phyloP scores from a whole-genome alignment of 2,113 vertebrate species.

The Oryctolagus cuniculus region DNA sequence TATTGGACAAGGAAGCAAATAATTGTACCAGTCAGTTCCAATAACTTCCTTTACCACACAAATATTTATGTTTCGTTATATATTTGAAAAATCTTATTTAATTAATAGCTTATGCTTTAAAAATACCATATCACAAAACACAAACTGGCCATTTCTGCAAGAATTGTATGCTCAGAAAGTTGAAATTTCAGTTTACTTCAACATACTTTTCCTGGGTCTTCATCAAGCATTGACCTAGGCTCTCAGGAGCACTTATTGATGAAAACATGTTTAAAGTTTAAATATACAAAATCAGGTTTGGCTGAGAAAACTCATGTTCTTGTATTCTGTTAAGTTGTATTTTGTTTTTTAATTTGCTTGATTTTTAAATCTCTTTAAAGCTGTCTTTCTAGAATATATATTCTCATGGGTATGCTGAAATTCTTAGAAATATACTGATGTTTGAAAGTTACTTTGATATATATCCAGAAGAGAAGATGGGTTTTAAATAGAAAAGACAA shows the following conservation, averaged over 20 bases:
- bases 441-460: background rate
- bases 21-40: background rate
- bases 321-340: background rate
- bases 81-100: background rate
- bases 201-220: background rate
- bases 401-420: background rate
- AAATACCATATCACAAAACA: background rate
- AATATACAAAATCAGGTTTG: background rate
- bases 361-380: background rate
- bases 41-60: background rate
- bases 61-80: background rate
- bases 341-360: background rate
- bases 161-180: background rate
- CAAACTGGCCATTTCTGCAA: background rate
- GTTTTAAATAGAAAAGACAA: background rate
- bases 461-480: background rate
- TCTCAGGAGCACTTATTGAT: background rate
- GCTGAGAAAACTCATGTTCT: background rate
- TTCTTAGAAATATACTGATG: background rate
- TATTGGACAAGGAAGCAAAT: constrained; percentile 11
- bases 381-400: background rate
- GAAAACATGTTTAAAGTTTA: constrained; percentile 8
- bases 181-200: background rate
- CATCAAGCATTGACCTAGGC: background rate
- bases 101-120: constrained; percentile 28